phyloP scores from a whole-genome alignment of 1,140 invertebrate genomes.

The Brachionus angularis region DNA sequence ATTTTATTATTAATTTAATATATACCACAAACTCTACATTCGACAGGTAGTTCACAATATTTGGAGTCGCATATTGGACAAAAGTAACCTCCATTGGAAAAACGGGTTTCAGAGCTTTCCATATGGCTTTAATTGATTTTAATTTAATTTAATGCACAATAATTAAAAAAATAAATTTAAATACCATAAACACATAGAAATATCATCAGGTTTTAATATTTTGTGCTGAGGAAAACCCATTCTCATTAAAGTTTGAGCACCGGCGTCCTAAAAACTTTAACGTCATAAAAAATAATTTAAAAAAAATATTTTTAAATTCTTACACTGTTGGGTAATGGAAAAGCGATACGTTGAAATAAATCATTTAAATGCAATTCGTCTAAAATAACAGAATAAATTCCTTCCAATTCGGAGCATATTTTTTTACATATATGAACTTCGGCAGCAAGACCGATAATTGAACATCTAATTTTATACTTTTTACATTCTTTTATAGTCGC shows the following conservation, averaged over 20 bases:
- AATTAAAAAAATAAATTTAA: slow-evolving; percentile 50
- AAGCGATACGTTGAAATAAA: slow-evolving; percentile 67
- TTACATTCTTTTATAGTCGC: slow-evolving; percentile 73
- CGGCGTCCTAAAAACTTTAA: not conserved
- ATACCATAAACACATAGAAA: slow-evolving; percentile 73
- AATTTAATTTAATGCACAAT: not conserved
- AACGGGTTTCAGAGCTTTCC: slow-evolving; percentile 60
- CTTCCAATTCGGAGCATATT: slow-evolving; percentile 76
- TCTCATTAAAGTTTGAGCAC: slow-evolving; percentile 43
- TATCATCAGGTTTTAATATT: slow-evolving; percentile 54
- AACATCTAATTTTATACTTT: slow-evolving; percentile 70
- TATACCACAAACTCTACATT: slow-evolving; percentile 81
- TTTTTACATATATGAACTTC: slow-evolving; percentile 83
- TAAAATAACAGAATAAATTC: slow-evolving; percentile 75
- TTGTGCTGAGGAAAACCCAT: slow-evolving; percentile 60
- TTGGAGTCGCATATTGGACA: slow-evolving; percentile 94
- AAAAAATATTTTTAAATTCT: not conserved
- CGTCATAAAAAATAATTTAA: too few relatives aligned
- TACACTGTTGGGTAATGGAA: slow-evolving; percentile 69
- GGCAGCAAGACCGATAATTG: slow-evolving; percentile 87
- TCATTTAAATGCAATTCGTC: slow-evolving; percentile 85
- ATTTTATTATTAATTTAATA: slow-evolving; percentile 1
- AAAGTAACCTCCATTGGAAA: slow-evolving; percentile 73
- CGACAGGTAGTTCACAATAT: slow-evolving; percentile 93
- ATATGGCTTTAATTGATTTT: slow-evolving; percentile 52